Base-by-base conservation (phyloP, 2,888 invertebrate species). In the Phorcus lineatus region DNA sequence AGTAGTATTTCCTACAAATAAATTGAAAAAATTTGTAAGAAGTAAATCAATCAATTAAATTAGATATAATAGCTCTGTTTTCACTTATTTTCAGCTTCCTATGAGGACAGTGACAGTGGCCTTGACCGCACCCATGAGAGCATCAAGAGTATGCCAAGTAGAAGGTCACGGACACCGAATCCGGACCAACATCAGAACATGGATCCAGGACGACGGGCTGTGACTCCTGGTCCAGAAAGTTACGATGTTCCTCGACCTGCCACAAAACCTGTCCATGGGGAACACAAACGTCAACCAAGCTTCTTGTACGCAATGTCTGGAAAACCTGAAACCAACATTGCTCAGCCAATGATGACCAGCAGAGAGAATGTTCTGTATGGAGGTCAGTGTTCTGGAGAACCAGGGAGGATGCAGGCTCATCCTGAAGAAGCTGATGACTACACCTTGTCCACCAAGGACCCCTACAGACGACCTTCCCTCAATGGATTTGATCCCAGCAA, bases 181-280 rank as follows among this genome's bases (percentile, higher is more conserved):
- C 80, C 83, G 7, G 81, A 84, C 47, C 53, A 53, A 13, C 78
- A 57, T 13, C n/a, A 28, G 13, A 66, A 77, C 24, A 36, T 24
- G 36, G 77, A 74, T 28, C 52, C 78, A 78, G 70, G 82, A 80
- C 66, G 82, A 83, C 75, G 97, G 80, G 96, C 97, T 2, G 94
- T 97, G 11, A 97, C 97, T 0, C 97, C 97, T 2, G 87, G 96
- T 83, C 97, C 97, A 0, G 96, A 97, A 76, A 66, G 76, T 55
- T 55, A 74, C 22, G 82, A 80, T 7, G 67, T 75, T 22, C 70
- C 77, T 13, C 54, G 79, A 40, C 74, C 83, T 77, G 83, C 81
- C 2, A 78, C 81, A 13, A 83, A 54, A 57, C 79, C 19, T 77
- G 77, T 57, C 17, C 77, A 79, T n/a, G 67, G 78, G 13, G 84